Evolutionary conservation across 2,888 invertebrate genomes (phyloP), one percentile per base, ranked within the genome.

Genomic region (Meiosimyza platycephala): DNA sequence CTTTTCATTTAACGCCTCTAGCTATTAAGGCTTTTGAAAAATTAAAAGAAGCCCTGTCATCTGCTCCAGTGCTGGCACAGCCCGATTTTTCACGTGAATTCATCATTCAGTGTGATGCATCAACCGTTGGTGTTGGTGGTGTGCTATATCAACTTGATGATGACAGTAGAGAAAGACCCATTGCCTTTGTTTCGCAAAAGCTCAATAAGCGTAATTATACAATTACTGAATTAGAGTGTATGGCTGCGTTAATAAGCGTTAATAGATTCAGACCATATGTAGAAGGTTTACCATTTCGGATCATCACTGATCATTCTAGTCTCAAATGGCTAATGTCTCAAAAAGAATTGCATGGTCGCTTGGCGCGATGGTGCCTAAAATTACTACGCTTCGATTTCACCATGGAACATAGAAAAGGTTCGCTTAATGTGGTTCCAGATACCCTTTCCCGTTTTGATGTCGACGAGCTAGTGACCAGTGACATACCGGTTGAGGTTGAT

Each of bases 291-390:
- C 66, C 60, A 15, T n/a, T n/a, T n/a, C n/a, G n/a, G n/a, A n/a
- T n/a, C n/a, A n/a, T n/a, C n/a, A n/a, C n/a, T n/a, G 77, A 77
- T 50, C 76, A 80, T 59, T 74, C 75, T 15, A 78, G 79, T 7
- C 65, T 83, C 0, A 67, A 76, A 52, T 81, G 80, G 80, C 73
- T 83, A 0, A 72, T 78, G 74, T 75, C 72, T 15, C 76, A 81
- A 67, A 78, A 79, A 59, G 79, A 80, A 33, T 77, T 80, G 2
- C 72, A 73, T 11, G 82, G 79, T 1, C 69, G 79, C 22, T 64
- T 83, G 28, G 80, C 80, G 9, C 52, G 81, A 15, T 82, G 76
- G 74, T 69, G 69, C 11, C 51, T 75, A 11, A 70, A 81, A 79
- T 74, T 73, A 77, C 77, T 72, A 66, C 69, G n/a, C 77, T 82